Evolutionary conservation across 2,113 vertebrate species (phyloP).

Genomic region (Lanius collurio): DNA sequence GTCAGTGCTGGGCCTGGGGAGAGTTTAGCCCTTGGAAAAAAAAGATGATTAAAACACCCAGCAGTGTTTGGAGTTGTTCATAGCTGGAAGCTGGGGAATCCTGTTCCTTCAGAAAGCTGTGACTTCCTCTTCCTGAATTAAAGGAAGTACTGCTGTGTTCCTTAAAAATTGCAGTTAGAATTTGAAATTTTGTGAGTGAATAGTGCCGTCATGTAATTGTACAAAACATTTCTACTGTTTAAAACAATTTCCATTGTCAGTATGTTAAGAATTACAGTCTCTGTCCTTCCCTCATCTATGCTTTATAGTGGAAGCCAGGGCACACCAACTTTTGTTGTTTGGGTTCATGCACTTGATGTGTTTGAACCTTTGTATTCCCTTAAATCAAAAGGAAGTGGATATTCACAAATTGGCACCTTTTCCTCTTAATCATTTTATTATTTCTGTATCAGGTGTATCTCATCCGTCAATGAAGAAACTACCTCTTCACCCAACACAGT

Average conservation of each 20-base stretch:
- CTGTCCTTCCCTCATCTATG: not conserved
- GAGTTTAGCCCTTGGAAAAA: not conserved
- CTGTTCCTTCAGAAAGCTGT: not conserved
- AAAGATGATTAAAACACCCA: not conserved
- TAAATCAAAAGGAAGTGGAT: not conserved
- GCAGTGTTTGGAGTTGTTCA: not conserved
- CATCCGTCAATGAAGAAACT: slow-evolving; percentile 31
- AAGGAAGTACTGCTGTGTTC: not conserved
- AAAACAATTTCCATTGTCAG: not conserved
- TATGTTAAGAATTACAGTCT: not conserved
- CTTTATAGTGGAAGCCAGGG: not conserved
- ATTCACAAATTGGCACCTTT: not conserved
- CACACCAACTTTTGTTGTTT: not conserved
- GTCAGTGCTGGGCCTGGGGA: not conserved
- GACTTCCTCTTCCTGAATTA: not conserved
- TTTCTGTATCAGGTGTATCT: slow-evolving; percentile 60
- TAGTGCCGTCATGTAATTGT: not conserved
- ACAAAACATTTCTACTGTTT: not conserved
- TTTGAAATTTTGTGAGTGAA: not conserved
- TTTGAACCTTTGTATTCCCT: not conserved
- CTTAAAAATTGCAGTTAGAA: not conserved
- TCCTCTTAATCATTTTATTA: not conserved
- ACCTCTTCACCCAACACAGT: slow-evolving; percentile 9
- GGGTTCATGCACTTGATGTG: not conserved
- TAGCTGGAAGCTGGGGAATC: not conserved